These are phyloP conservation scores for Pampus argenteus DNA, from an alignment of 2,797 vertebrate species.

Conservation along the genomic window DNA sequence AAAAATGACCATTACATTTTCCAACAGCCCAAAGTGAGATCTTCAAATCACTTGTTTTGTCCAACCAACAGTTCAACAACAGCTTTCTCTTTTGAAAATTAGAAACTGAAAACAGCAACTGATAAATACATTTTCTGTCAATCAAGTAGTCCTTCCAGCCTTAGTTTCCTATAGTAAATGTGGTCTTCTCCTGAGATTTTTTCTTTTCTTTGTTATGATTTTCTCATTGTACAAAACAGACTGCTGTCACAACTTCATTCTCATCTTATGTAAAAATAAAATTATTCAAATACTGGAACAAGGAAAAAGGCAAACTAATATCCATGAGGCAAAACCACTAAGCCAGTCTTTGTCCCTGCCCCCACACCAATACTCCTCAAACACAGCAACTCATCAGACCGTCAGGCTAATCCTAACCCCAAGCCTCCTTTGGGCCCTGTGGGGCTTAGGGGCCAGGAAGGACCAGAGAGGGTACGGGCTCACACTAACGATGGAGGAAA, in stretches of 20 bases:
- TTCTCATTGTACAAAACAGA: background rate
- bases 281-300: constrained; percentile 19
- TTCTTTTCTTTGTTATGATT: background rate
- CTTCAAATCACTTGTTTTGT: background rate
- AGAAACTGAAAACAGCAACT: background rate
- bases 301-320: constrained; percentile 10
- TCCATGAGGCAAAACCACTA: constrained; percentile 18
- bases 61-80: background rate
- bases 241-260: background rate
- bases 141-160: background rate
- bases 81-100: too few species aligned
- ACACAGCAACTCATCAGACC: constrained; percentile 56
- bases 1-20: background rate
- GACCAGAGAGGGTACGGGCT: constrained; percentile 73
- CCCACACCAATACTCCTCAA: constrained; percentile 46
- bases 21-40: background rate
- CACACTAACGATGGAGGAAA: constrained; percentile 84
- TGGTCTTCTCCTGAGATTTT: background rate
- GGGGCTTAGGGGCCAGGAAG: constrained; percentile 75
- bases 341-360: constrained; percentile 30
- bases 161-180: background rate
- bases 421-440: constrained; percentile 61
- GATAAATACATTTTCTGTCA: background rate
- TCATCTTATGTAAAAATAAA: constrained; percentile 2
- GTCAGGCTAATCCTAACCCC: constrained; percentile 65